Percentiles rank a stretch among this genome's conserved stretches.
phyloP scores from a whole-genome alignment of 2,888 invertebrate genomes.

The Muschampia plurimacula region DNA sequence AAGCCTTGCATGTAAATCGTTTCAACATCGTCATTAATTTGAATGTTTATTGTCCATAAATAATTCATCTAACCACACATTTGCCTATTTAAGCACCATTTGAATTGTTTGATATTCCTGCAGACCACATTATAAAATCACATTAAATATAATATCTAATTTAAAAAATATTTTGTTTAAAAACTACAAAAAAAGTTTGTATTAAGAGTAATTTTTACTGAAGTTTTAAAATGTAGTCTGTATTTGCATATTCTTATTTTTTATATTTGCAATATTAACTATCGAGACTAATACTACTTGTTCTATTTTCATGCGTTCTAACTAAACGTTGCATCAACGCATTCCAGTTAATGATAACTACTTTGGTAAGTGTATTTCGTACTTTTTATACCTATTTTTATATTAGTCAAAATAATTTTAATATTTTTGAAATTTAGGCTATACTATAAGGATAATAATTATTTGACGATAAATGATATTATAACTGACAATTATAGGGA shows the following conservation, averaged over 20 bases:
- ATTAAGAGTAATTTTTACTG: neutral
- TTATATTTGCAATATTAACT: constrained; percentile 31
- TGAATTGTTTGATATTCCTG: constrained; percentile 4
- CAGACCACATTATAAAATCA: constrained; percentile 22
- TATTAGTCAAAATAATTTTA: too few species aligned
- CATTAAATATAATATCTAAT: neutral
- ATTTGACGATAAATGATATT: too few species aligned
- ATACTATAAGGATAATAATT: too few species aligned
- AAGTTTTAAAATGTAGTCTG: constrained; percentile 27
- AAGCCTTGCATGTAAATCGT: constrained; percentile 35
- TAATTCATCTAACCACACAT: constrained; percentile 26
- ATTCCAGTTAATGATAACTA: constrained; percentile 99
- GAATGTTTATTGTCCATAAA: constrained; percentile 7
- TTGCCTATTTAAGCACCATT: constrained; percentile 13
- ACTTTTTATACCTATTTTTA: constrained; percentile 40
- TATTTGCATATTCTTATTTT: constrained; percentile 25
- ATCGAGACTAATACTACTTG: constrained; percentile 53
- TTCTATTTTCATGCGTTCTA: constrained; percentile 81
- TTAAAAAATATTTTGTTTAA: neutral
- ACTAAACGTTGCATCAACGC: constrained; percentile 74
- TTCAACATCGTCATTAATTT: constrained; percentile 10
- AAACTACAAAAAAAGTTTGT: too few species aligned
- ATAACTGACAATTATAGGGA: too few species aligned
- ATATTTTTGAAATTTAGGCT: too few species aligned
- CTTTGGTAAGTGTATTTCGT: constrained; percentile 94